These are phyloP conservation scores for Atta cephalotes DNA, from an alignment of 1,140 invertebrate species.

Conservation along the genomic window DNA sequence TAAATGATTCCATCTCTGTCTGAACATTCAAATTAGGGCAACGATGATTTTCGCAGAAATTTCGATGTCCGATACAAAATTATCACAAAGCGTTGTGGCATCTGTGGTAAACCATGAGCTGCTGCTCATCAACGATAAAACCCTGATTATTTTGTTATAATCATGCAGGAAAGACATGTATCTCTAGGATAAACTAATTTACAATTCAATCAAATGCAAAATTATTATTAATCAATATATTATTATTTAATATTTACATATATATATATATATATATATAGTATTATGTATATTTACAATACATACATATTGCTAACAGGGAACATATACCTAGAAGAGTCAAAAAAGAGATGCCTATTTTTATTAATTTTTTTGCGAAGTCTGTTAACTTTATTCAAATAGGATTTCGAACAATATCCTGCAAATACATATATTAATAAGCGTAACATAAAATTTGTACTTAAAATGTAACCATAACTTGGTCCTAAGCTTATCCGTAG, in stretches of 20 bases:
- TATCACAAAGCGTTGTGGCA: constrained; percentile 32
- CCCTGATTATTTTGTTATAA: constrained; percentile 24
- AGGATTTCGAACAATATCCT: too few relatives aligned
- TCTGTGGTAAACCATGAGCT: constrained; percentile 29
- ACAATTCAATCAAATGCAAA: constrained; percentile 14
- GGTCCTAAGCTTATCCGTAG: too few relatives aligned
- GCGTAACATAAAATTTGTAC: too few relatives aligned
- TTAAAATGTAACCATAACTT: too few relatives aligned
- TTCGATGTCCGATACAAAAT: constrained; percentile 36
- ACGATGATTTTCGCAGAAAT: constrained; percentile 43
- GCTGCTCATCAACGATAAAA: constrained; percentile 15
- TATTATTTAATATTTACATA: too few relatives aligned
- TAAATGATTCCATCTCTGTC: constrained; percentile 4
- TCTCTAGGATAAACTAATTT: neutral
- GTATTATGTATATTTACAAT: neutral
- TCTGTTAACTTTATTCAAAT: too few relatives aligned
- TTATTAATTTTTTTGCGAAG: too few relatives aligned
- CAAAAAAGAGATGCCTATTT: too few relatives aligned
- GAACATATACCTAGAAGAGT: too few relatives aligned
- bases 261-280: too few relatives aligned
- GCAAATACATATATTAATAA: too few relatives aligned
- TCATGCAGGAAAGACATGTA: neutral
- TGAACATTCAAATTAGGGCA: constrained; percentile 7
- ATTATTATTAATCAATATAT: constrained; percentile 17
- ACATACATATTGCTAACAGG: neutral